These are phyloP conservation scores for Rhyacophila evoluta DNA, from an alignment of 2,888 invertebrate genomes.

Conservation along the genomic window DNA sequence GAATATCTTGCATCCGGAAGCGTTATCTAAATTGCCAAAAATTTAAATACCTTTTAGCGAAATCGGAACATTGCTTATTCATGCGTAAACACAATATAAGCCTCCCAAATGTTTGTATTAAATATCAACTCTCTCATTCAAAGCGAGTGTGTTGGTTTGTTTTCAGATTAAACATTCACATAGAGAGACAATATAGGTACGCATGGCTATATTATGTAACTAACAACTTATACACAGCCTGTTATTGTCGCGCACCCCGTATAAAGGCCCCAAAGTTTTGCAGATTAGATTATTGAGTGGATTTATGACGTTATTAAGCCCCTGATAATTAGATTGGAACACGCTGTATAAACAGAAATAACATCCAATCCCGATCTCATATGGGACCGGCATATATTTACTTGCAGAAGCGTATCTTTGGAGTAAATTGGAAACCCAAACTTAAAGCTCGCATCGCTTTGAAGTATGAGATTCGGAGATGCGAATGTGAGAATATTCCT, in stretches of 20 bases:
- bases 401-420: not conserved
- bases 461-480: not conserved
- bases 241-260: conserved; percentile 52
- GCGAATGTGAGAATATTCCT: conserved; percentile 5
- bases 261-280: conserved; percentile 69
- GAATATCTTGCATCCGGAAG: not conserved
- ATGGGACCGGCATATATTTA: conserved; percentile 36
- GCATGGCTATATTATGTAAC: conserved; percentile 15
- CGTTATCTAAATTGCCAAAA: conserved; percentile 22
- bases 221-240: conserved; percentile 35
- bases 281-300: conserved; percentile 73
- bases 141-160: conserved; percentile 37
- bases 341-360: conserved; percentile 61
- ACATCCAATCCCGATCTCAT: conserved; percentile 52
- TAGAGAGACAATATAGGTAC: not conserved
- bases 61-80: conserved; percentile 22
- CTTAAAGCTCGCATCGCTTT: conserved; percentile 26
- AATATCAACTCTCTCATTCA: conserved; percentile 48
- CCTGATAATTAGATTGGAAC: conserved; percentile 73
- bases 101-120: conserved; percentile 43
- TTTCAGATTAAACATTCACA: conserved; percentile 5
- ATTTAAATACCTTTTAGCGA: conserved; percentile 14
- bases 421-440: conserved; percentile 9
- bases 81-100: conserved; percentile 36
- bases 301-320: conserved; percentile 73